These are phyloP conservation scores for Meloidogyne chitwoodi DNA, from an alignment of 1,140 invertebrate genomes.

Conservation along the genomic window DNA sequence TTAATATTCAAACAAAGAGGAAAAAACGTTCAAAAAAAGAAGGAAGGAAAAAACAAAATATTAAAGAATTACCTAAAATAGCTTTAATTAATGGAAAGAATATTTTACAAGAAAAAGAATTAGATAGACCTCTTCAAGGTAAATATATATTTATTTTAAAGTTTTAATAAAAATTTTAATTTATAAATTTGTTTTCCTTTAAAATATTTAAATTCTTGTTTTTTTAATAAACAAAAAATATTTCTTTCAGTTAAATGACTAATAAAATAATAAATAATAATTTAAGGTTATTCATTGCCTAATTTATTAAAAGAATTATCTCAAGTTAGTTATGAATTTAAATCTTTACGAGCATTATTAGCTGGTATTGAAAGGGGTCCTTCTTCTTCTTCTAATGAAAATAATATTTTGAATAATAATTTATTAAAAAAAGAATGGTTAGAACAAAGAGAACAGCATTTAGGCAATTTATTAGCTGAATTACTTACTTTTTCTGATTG, in stretches of 20 bases:
- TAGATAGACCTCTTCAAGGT: slow-evolving; percentile 7
- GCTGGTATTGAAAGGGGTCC: not conserved
- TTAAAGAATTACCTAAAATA: not conserved
- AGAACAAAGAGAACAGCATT: not conserved
- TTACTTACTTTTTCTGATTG: slow-evolving; percentile 42
- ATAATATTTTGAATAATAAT: not conserved
- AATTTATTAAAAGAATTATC: slow-evolving; percentile 32
- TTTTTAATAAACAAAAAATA: no score
- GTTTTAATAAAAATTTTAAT: not conserved
- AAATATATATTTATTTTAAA: no score
- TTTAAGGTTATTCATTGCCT: slow-evolving; percentile 28
- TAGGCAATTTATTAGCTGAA: slow-evolving; percentile 32
- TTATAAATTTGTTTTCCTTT: not conserved
- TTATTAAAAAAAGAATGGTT: not conserved
- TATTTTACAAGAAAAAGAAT: not conserved
- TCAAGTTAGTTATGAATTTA: slow-evolving; percentile 32
- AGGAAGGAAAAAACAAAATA: not conserved
- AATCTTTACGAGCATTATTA: slow-evolving; percentile 19
- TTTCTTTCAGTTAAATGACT: no score
- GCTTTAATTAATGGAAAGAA: not conserved
- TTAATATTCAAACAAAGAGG: not conserved
- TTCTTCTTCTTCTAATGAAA: not conserved
- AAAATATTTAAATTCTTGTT: no score
- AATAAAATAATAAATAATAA: no score
- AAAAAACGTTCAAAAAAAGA: not conserved